Conservation (phyloP, 2,113 vertebrate species). For the Pterocles burchelli region DNA sequence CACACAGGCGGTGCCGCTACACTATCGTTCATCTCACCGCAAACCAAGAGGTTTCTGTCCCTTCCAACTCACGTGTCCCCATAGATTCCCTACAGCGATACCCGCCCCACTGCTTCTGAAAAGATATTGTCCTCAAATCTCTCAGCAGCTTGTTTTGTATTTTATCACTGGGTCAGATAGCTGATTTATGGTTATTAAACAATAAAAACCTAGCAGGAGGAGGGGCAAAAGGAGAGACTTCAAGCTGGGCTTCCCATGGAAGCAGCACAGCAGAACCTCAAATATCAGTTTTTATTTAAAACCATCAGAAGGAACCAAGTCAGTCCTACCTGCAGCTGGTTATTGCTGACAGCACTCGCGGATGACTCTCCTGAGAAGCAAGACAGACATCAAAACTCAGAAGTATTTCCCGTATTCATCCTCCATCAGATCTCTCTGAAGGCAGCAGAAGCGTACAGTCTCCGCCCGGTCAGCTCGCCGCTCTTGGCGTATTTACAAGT, state of each 20-base stretch:
- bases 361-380: background rate
- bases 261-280: background rate
- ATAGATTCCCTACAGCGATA: rapidly evolving
- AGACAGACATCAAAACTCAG: background rate
- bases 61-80: background rate
- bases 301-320: background rate
- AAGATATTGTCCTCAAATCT: background rate
- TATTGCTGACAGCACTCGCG: background rate
- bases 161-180: background rate
- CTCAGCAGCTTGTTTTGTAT: background rate
- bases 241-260: background rate
- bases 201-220: background rate
- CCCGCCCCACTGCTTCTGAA: background rate
- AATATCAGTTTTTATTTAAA: background rate
- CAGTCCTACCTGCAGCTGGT: conserved; percentile 56
- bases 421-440: background rate
- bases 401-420: background rate
- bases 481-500: background rate
- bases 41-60: background rate
- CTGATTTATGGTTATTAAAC: background rate
- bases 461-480: background rate
- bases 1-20: rapidly evolving
- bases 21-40: background rate
- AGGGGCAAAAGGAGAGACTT: background rate
- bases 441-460: background rate